A percentile compares a stretch with the other conserved stretches of the same genome.
Evolutionary conservation across 1,140 invertebrate species (phyloP).

Genomic region (Adelges cooleyi): DNA sequence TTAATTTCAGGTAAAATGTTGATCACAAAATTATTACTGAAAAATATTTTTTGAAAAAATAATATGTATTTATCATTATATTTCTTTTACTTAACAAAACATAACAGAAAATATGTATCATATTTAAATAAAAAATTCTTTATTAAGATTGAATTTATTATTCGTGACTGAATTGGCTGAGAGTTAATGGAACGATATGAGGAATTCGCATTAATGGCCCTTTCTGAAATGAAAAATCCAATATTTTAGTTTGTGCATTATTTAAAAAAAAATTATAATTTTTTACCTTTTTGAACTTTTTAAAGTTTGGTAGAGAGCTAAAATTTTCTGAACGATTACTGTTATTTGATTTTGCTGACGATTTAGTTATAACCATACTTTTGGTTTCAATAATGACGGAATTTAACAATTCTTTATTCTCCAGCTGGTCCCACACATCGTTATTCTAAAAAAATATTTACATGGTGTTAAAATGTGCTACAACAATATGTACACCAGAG

Average conservation of each 20-base stretch:
- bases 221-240: slow-evolving; percentile 2
- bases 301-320: slow-evolving; percentile 12
- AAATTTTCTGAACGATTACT: not conserved
- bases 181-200: not conserved
- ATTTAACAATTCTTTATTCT: not conserved
- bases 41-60: no score
- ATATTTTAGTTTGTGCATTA: no score
- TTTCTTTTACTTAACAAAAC: no score
- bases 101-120: no score
- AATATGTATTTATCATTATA: no score
- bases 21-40: no score
- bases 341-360: not conserved
- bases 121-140: no score
- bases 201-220: not conserved
- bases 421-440: not conserved
- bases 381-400: slow-evolving; percentile 3
- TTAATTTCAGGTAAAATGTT: no score
- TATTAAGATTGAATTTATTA: no score
- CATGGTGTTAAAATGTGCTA: not conserved
- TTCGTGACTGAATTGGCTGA: not conserved
- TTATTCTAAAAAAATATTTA: not conserved
- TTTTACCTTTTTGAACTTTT: slow-evolving; percentile 26
- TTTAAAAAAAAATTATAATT: not conserved
- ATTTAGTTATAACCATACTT: not conserved
- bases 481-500: no score